These are phyloP conservation scores for Montipora foliosa DNA, from an alignment of 64 coral and sea anemone species.

Conservation along the genomic window DNA sequence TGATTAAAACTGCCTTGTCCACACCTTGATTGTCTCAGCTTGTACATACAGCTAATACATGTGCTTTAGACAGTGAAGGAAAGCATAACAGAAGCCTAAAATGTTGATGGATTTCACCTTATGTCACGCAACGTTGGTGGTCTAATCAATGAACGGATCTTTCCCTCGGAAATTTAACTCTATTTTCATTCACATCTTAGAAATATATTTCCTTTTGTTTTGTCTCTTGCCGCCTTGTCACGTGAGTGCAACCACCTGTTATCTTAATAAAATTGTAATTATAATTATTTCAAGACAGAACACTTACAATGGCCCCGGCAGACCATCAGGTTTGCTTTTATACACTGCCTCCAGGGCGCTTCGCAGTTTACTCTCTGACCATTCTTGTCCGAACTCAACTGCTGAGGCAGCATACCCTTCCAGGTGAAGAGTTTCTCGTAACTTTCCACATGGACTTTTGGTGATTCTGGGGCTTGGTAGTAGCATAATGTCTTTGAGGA, in stretches of 20 bases:
- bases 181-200: not conserved
- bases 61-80: not conserved
- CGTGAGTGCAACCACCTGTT: not conserved
- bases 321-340: not conserved
- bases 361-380: conserved; percentile 35
- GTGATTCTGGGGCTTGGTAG: conserved; percentile 14
- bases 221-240: not conserved
- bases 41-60: not conserved
- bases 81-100: not conserved
- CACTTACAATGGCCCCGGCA: not conserved
- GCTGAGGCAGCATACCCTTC: conserved; percentile 13
- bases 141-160: not conserved
- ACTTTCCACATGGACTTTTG: conserved; percentile 15
- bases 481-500: conserved; percentile 29
- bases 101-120: not conserved
- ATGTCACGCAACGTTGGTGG: not conserved
- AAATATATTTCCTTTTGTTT: not conserved
- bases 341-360: conserved; percentile 13
- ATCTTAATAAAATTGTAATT: not conserved
- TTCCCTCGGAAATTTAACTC: not conserved
- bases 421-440: conserved; percentile 13
- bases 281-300: not conserved
- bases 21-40: not conserved
- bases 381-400: conserved; percentile 4
- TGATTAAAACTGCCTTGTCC: not conserved